These are phyloP conservation scores for Philopotamus ludificatus DNA, from an alignment of 1,140 invertebrate genomes.

Conservation along the genomic window DNA sequence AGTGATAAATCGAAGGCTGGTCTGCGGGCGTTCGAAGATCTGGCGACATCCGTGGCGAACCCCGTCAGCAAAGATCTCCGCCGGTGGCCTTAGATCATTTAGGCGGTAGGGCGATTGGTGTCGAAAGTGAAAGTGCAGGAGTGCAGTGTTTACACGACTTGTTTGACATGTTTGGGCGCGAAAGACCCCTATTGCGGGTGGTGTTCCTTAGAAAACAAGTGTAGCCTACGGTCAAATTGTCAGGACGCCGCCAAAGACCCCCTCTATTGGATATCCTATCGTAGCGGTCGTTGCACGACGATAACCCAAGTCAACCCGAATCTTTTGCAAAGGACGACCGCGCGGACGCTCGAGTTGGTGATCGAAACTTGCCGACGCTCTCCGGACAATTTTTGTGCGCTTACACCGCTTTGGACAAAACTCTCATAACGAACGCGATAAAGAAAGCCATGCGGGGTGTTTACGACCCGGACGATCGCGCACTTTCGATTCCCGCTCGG, in stretches of 20 bases:
- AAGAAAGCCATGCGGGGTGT: conserved; percentile 85
- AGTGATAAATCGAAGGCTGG: conserved; percentile 87
- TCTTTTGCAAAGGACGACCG: conserved; percentile 89
- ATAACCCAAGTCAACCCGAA: conserved; percentile 90
- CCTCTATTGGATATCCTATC: conserved; percentile 95
- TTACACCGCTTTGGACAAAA: conserved; percentile 88
- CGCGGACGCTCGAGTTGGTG: conserved; percentile 81
- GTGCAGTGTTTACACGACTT: conserved; percentile 89
- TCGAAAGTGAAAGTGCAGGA: conserved; percentile 95
- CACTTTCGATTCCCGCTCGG: conserved; percentile 84
- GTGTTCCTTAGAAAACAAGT: conserved; percentile 98
- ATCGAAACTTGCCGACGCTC: conserved; percentile 92
- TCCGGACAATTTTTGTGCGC: conserved; percentile 89
- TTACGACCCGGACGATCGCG: conserved; percentile 88
- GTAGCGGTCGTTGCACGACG: conserved; percentile 91
- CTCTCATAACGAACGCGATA: conserved; percentile 85
- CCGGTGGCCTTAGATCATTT: no score
- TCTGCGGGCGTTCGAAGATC: conserved; percentile 84
- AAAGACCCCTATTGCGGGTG: conserved; percentile 97
- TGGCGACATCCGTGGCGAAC: conserved; percentile 83
- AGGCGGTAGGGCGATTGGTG: conserved; percentile 79
- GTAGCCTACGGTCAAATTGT: conserved; percentile 87
- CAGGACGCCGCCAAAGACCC: conserved; percentile 89
- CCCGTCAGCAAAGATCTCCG: conserved; percentile 85
- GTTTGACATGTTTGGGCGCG: conserved; percentile 87